These are phyloP conservation scores for Petrolisthes manimaculis DNA, from an alignment of 2,888 invertebrate species.

Conservation along the genomic window DNA sequence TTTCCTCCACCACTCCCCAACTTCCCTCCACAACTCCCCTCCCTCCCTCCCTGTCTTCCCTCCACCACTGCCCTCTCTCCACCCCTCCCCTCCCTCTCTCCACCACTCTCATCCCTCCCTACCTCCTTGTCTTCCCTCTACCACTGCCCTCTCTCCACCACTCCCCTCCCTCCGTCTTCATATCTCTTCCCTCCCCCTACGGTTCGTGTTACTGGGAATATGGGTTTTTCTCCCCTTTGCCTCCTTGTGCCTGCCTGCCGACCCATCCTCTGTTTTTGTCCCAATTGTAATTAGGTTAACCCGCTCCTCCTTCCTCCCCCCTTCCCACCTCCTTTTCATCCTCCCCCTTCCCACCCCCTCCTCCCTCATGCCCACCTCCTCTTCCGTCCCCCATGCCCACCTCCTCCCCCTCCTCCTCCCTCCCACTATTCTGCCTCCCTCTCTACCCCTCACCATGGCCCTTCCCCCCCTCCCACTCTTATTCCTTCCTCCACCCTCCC, in stretches of 20 bases:
- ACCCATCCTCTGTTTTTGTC: background rate
- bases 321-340: too few species aligned
- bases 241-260: background rate
- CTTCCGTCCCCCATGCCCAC: background rate
- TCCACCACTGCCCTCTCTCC: background rate
- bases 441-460: too few species aligned
- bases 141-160: background rate
- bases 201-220: conserved; percentile 12
- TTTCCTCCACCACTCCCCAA: background rate
- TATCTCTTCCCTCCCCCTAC: background rate
- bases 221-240: background rate
- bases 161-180: conserved; percentile 17
- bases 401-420: background rate
- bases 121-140: background rate
- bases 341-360: background rate
- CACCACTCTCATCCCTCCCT: background rate
- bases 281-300: background rate
- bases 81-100: background rate
- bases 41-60: background rate
- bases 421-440: too few species aligned
- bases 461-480: background rate
- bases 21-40: background rate
- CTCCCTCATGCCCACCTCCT: background rate
- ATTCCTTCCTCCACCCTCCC: too few species aligned
- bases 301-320: too few species aligned